Conservation (phyloP, 1,140 invertebrate species). For the Drosophila ficusphila region DNA sequence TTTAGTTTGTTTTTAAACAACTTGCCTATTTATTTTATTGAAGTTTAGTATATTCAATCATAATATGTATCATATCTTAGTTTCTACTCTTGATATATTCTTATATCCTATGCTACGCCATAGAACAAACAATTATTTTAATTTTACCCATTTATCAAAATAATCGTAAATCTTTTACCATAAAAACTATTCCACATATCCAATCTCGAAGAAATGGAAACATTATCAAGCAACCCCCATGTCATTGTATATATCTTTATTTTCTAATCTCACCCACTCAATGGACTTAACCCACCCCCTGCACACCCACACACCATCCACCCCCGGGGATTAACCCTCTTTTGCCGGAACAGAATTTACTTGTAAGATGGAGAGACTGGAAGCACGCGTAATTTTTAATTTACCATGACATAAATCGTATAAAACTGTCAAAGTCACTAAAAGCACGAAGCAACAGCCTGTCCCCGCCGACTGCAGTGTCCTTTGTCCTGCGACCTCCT, state of each 20-base stretch:
- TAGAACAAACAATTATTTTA: not conserved
- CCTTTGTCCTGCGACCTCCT: conserved; percentile 31
- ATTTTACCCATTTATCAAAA: conserved; percentile 24
- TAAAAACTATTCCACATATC: conserved; percentile 31
- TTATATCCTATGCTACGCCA: not conserved
- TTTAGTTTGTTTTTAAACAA: not conserved
- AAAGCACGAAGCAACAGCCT: conserved; percentile 76
- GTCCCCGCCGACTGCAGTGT: conserved; percentile 29
- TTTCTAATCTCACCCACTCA: conserved; percentile 47
- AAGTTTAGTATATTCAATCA: not conserved
- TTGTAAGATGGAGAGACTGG: conserved; percentile 22
- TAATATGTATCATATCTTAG: too few species aligned
- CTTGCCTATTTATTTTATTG: not conserved
- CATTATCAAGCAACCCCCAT: conserved; percentile 12
- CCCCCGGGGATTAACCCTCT: conserved; percentile 19
- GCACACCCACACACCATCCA: conserved; percentile 1
- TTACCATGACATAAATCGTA: conserved; percentile 81
- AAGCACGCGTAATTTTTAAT: conserved; percentile 78
- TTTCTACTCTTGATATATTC: not conserved
- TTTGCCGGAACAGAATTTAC: not conserved
- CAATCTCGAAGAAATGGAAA: conserved; percentile 1
- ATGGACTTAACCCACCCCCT: conserved; percentile 3
- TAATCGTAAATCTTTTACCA: not conserved
- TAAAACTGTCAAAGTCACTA: conserved; percentile 82
- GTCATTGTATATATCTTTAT: conserved; percentile 22